phyloP scores from a whole-genome alignment of 2,888 invertebrate species.

The Priocnemis perturbator region DNA sequence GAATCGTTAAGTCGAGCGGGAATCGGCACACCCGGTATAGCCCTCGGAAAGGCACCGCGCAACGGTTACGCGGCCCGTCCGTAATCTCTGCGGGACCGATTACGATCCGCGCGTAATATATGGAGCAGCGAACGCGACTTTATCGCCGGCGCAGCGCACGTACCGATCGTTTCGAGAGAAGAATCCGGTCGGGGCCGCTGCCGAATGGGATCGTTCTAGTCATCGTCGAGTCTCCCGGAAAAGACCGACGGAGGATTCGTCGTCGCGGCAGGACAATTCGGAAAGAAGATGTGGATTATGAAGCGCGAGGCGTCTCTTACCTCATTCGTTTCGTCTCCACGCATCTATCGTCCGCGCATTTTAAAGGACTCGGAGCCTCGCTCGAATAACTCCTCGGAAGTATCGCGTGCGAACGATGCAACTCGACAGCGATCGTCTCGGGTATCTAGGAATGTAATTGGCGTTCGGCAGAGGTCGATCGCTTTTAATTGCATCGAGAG shows the following conservation, averaged over 20 bases:
- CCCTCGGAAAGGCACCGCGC: slow-evolving; percentile 23
- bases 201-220: slow-evolving; percentile 12
- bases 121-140: slow-evolving; percentile 28
- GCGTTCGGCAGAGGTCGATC: slow-evolving; percentile 3
- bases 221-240: slow-evolving; percentile 19
- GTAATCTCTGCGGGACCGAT: slow-evolving; percentile 43
- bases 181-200: slow-evolving; percentile 21
- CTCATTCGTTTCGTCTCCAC: no score
- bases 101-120: slow-evolving; percentile 47
- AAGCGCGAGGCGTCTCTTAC: no score
- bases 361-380: not conserved
- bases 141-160: slow-evolving; percentile 31
- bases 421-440: no score
- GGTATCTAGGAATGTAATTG: not conserved
- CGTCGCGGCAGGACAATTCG: no score
- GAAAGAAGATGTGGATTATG: no score
- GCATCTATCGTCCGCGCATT: not conserved
- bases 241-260: slow-evolving; percentile 13
- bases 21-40: slow-evolving; percentile 43
- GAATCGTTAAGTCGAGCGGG: slow-evolving; percentile 45
- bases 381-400: slow-evolving; percentile 3
- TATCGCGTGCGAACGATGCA: not conserved
- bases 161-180: slow-evolving; percentile 36
- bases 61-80: slow-evolving; percentile 26
- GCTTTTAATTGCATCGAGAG: slow-evolving; percentile 15